Conservation (phyloP, 2,888 invertebrate genomes). For the Cistogaster globosa region DNA sequence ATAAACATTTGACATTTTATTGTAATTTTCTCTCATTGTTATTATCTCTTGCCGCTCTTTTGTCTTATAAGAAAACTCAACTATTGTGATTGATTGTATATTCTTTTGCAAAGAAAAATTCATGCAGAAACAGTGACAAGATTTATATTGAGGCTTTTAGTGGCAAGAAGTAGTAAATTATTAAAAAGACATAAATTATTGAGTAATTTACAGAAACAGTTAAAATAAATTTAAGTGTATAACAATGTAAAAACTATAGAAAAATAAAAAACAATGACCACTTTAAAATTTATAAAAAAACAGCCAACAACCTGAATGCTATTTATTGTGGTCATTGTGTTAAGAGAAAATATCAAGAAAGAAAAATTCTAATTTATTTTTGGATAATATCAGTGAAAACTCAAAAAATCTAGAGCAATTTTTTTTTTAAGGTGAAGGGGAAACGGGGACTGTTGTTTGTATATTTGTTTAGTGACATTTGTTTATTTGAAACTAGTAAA, state of each 20-base stretch:
- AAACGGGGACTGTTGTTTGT: slow-evolving; percentile 15
- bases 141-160: slow-evolving; percentile 32
- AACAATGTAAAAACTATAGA: slow-evolving; percentile 10
- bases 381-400: slow-evolving; percentile 66
- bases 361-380: slow-evolving; percentile 67
- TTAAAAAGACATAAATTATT: slow-evolving; percentile 18
- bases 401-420: slow-evolving; percentile 51
- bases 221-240: slow-evolving; percentile 31
- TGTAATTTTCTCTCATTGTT: no score
- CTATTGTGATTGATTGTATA: slow-evolving; percentile 58
- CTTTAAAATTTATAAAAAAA: slow-evolving; percentile 10
- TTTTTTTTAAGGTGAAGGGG: slow-evolving; percentile 19
- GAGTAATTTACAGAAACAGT: slow-evolving; percentile 48
- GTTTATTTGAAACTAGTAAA: slow-evolving; percentile 44
- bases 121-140: slow-evolving; percentile 53
- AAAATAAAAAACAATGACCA: slow-evolving; percentile 28
- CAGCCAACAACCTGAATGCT: slow-evolving; percentile 26
- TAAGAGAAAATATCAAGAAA: background rate
- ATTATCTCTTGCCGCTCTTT: no score
- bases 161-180: slow-evolving; percentile 49
- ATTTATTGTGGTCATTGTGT: slow-evolving; percentile 51
- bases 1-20: no score
- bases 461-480: slow-evolving; percentile 32
- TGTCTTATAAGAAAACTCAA: slow-evolving; percentile 1
- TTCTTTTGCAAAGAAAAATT: slow-evolving; percentile 51